Conservation (phyloP, 2,113 vertebrate species). For the Fukomys damarensis region DNA sequence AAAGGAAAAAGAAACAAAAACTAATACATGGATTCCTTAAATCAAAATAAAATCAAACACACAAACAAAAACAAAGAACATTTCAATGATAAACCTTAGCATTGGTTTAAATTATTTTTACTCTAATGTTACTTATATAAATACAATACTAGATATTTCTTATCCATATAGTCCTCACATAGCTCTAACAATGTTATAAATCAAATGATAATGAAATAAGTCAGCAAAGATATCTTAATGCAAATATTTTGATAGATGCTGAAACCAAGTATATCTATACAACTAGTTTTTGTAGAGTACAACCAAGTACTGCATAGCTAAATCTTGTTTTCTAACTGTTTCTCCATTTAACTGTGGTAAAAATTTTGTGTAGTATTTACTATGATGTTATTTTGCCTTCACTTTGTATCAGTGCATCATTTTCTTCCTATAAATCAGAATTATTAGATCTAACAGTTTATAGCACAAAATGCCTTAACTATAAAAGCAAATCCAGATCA, state of each 20-base stretch:
- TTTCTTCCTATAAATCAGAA: background rate
- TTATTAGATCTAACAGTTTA: background rate
- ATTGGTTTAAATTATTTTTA: conserved; percentile 12
- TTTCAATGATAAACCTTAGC: background rate
- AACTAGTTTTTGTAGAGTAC: background rate
- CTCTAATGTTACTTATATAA: background rate
- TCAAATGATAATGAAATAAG: conserved; percentile 21
- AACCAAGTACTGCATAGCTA: background rate
- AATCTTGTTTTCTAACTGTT: background rate
- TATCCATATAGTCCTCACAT: background rate
- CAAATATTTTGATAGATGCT: background rate
- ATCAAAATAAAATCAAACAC: too few species aligned
- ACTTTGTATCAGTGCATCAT: background rate
- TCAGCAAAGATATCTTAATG: background rate
- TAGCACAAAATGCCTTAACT: background rate
- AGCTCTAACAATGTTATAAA: background rate
- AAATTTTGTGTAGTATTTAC: background rate
- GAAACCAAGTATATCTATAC: background rate
- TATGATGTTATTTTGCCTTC: background rate
- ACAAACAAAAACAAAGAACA: background rate
- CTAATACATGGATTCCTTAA: background rate
- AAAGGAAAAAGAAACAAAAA: background rate
- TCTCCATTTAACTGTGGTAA: background rate
- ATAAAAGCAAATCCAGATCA: background rate
- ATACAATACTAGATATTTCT: background rate